Evolutionary conservation across 2,113 vertebrate genomes (phyloP).

Genomic region (Saguinus imperator): DNA sequence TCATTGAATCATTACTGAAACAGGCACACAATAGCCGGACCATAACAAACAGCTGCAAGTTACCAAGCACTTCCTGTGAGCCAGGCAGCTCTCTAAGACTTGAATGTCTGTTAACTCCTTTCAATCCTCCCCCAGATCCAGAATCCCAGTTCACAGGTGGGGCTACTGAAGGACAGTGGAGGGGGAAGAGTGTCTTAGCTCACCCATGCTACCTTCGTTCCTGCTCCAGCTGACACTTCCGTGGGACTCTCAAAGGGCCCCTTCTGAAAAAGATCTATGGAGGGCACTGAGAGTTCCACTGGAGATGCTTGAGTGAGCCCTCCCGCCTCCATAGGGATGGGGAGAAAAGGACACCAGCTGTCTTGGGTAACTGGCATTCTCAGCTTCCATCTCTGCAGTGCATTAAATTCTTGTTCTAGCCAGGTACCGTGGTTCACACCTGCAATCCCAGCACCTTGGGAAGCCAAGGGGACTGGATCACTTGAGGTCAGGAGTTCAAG

Average conservation of each 20-base stretch:
- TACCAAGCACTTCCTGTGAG: background rate
- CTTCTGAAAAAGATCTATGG: background rate
- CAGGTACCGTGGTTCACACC: too few species aligned
- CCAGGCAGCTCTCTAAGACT: background rate
- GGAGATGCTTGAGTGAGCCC: background rate
- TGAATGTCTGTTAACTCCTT: background rate
- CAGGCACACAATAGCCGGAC: background rate
- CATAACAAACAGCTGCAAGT: background rate
- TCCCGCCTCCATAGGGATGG: background rate
- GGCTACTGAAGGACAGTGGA: background rate
- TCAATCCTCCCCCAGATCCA: background rate
- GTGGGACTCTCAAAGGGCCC: background rate
- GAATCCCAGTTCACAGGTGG: background rate
- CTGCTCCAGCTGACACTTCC: background rate
- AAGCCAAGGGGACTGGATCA: too few species aligned
- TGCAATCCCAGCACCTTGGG: too few species aligned
- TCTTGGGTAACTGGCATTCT: background rate
- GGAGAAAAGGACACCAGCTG: background rate
- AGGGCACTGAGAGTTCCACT: background rate
- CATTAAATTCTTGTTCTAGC: fast-evolving
- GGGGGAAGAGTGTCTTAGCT: background rate
- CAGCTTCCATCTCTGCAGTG: background rate
- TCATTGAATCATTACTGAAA: background rate
- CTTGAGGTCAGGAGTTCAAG: too few species aligned
- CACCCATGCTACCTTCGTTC: background rate